phyloP scores from a whole-genome alignment of 2,888 invertebrate genomes.

The Lissocephala sabroskyi region DNA sequence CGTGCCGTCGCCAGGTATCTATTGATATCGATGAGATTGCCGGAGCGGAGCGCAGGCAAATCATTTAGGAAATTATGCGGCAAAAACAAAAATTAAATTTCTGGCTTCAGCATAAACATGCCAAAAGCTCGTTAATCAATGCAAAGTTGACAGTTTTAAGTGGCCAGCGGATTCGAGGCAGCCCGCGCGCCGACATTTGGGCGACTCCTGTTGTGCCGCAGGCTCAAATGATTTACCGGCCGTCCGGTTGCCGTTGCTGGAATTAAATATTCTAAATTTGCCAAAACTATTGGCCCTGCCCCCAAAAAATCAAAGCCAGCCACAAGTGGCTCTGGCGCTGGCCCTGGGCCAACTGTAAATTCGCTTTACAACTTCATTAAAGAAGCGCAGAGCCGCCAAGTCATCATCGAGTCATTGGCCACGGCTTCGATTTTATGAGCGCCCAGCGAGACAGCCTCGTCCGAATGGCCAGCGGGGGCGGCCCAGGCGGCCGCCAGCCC shows the following conservation, averaged over 20 bases:
- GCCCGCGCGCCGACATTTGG: conserved; percentile 12
- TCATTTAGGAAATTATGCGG: neutral
- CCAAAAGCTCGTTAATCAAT: conserved; percentile 64
- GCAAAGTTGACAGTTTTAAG: conserved; percentile 61
- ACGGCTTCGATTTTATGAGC: conserved; percentile 33
- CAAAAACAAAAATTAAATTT: conserved; percentile 12
- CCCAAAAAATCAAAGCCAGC: conserved; percentile 15
- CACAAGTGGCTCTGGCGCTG: conserved; percentile 28
- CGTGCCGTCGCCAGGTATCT: too few species aligned
- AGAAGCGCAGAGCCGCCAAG: neutral
- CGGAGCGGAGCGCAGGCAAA: neutral
- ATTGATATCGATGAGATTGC: too few species aligned
- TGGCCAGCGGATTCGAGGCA: conserved; percentile 35
- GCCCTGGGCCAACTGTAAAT: conserved; percentile 6
- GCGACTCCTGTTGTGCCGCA: conserved; percentile 43
- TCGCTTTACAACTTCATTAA: conserved; percentile 27
- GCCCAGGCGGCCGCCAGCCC: conserved; percentile 25
- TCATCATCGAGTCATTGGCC: conserved; percentile 34
- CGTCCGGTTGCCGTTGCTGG: too few species aligned
- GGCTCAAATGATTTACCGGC: conserved; percentile 43
- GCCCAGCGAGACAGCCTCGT: too few species aligned
- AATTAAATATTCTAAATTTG: too few species aligned
- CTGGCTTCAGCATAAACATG: conserved; percentile 44
- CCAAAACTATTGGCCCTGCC: too few species aligned
- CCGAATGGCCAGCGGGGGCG: neutral